These are phyloP conservation scores for Portevinia maculata DNA, from an alignment of 2,888 invertebrate species.

Conservation along the genomic window DNA sequence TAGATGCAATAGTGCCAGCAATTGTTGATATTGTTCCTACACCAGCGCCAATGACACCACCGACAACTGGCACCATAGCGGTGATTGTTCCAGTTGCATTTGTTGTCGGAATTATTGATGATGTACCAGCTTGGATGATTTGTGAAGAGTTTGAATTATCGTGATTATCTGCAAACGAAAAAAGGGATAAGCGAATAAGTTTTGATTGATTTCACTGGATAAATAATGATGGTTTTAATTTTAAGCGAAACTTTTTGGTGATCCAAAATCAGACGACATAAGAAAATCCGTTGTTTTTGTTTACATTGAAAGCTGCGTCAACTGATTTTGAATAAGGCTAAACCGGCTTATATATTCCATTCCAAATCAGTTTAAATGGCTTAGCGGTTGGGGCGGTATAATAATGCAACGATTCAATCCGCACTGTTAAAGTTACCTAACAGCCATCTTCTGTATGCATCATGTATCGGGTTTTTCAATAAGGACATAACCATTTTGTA, in stretches of 20 bases:
- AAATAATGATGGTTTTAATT: not conserved
- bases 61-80: constrained; percentile 75
- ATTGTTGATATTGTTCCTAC: constrained; percentile 77
- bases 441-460: no score
- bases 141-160: constrained; percentile 83
- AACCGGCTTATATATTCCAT: no score
- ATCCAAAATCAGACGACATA: no score
- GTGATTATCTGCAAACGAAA: constrained; percentile 79
- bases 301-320: no score
- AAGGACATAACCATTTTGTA: no score
- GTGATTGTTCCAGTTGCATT: constrained; percentile 75
- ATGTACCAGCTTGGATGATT: constrained; percentile 79
- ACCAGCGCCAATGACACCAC: constrained; percentile 55
- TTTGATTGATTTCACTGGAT: not conserved
- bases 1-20: constrained; percentile 77
- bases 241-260: not conserved
- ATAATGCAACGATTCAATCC: no score
- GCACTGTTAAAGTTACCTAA: no score
- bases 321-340: no score
- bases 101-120: constrained; percentile 80
- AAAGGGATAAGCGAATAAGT: not conserved
- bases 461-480: no score
- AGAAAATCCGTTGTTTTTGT: no score
- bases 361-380: no score
- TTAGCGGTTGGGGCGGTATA: no score